A percentile compares a stretch with the other conserved stretches of the same genome.
phyloP scores from a whole-genome alignment of 2,888 invertebrate species.

The Hypena proboscidalis region DNA sequence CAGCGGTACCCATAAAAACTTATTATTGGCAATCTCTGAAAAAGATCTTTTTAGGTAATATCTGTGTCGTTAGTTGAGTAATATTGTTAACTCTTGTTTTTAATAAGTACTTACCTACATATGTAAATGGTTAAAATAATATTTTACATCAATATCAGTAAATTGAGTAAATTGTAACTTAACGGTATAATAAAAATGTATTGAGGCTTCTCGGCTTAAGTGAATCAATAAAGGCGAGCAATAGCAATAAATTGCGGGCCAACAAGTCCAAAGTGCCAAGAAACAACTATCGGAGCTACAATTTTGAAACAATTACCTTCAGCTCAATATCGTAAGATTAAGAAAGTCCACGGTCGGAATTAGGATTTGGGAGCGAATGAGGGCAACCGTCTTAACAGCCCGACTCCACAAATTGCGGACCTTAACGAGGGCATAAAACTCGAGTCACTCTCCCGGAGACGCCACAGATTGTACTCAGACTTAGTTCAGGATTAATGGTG shows the following conservation, averaged over 20 bases:
- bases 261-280: slow-evolving; percentile 28
- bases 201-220: too few relatives aligned
- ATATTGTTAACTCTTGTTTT: too few relatives aligned
- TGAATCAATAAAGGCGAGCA: slow-evolving; percentile 27
- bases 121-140: too few relatives aligned
- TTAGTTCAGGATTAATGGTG: slow-evolving; percentile 86
- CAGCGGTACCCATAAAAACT: slow-evolving; percentile 19
- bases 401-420: slow-evolving; percentile 85
- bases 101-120: background rate
- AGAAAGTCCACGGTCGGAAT: slow-evolving; percentile 83
- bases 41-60: slow-evolving; percentile 10
- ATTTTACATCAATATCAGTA: too few relatives aligned
- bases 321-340: slow-evolving; percentile 83
- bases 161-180: too few relatives aligned
- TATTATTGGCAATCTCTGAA: slow-evolving; percentile 21
- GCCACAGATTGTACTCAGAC: slow-evolving; percentile 84
- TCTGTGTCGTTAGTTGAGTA: background rate
- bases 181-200: too few relatives aligned
- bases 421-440: slow-evolving; percentile 85
- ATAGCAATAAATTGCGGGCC: slow-evolving; percentile 30
- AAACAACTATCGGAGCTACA: slow-evolving; percentile 68
- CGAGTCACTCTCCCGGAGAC: slow-evolving; percentile 77
- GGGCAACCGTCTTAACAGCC: slow-evolving; percentile 79
- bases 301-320: slow-evolving; percentile 84
- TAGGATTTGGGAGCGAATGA: slow-evolving; percentile 78